Conservation (phyloP, 2,888 invertebrate species). For the Mechanitis messenoides region DNA sequence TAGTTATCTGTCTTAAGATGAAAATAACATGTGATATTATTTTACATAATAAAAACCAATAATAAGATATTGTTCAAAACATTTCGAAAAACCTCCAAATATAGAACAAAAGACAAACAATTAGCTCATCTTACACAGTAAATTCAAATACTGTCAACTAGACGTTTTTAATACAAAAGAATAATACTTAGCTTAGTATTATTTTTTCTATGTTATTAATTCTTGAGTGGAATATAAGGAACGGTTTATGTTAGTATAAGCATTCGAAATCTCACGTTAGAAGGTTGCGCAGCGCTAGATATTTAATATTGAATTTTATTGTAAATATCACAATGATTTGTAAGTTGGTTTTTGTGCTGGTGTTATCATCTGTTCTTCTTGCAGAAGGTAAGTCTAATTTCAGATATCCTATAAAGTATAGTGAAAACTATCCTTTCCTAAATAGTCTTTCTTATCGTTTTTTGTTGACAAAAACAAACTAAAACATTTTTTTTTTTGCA, state of each 20-base stretch:
- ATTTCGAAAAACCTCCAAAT: background rate
- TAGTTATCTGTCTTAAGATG: background rate
- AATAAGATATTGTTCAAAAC: background rate
- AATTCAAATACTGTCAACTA: slow-evolving; percentile 16
- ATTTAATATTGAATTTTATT: slow-evolving; percentile 6
- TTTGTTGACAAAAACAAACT: no score
- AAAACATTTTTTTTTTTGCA: no score
- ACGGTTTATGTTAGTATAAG: slow-evolving; percentile 17
- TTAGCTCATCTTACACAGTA: slow-evolving; percentile 7
- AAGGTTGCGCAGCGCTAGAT: slow-evolving; percentile 19
- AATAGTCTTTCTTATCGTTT: no score
- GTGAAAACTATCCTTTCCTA: no score
- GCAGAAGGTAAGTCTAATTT: slow-evolving; percentile 19
- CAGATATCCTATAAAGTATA: background rate
- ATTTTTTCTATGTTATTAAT: slow-evolving; percentile 16
- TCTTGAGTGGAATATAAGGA: slow-evolving; percentile 28
- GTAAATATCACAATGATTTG: slow-evolving; percentile 13
- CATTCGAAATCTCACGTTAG: slow-evolving; percentile 25
- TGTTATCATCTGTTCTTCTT: slow-evolving; percentile 13
- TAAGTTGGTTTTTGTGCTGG: slow-evolving; percentile 17
- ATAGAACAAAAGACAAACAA: slow-evolving; percentile 6
- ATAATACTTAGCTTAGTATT: slow-evolving; percentile 16
- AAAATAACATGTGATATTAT: background rate
- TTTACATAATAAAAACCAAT: background rate
- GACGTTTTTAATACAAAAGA: slow-evolving; percentile 22